These are phyloP conservation scores for Cranoglanis bouderius DNA, from an alignment of 2,113 vertebrate genomes.

Conservation along the genomic window DNA sequence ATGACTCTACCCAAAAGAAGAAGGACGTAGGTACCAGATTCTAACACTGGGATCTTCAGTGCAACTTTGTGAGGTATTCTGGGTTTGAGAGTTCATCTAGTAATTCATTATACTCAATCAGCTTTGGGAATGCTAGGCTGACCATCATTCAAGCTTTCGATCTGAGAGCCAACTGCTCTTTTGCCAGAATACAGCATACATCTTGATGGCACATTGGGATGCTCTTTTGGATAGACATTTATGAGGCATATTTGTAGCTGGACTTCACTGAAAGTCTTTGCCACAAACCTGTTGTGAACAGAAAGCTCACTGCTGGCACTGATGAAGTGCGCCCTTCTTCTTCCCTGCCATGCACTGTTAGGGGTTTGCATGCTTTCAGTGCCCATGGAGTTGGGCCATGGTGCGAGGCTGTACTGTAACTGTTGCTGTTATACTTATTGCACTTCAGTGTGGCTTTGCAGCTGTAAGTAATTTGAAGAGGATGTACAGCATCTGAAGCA, in stretches of 20 bases:
- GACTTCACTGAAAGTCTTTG: neutral
- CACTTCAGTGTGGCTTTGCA: neutral
- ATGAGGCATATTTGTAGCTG: neutral
- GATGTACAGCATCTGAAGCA: neutral
- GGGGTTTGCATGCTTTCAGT: neutral
- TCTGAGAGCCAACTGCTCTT: neutral
- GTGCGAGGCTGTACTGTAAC: neutral
- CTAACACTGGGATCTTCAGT: neutral
- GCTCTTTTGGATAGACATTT: neutral
- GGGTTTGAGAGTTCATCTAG: neutral
- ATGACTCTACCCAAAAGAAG: neutral
- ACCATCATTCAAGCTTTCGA: neutral
- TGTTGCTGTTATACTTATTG: neutral
- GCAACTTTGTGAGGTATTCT: too few species aligned
- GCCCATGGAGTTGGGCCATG: neutral
- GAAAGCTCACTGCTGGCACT: neutral
- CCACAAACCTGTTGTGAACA: neutral
- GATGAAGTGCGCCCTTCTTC: neutral
- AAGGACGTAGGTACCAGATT: neutral
- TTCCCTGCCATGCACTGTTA: neutral
- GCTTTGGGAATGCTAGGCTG: neutral
- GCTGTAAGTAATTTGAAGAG: neutral
- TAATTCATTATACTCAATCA: neutral
- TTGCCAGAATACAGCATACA: neutral
- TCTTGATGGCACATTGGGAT: neutral